Percentiles rank a stretch among this genome's conserved stretches.
Conservation (phyloP, 2,888 invertebrate species). For the Aphidoletes aphidimyza region DNA sequence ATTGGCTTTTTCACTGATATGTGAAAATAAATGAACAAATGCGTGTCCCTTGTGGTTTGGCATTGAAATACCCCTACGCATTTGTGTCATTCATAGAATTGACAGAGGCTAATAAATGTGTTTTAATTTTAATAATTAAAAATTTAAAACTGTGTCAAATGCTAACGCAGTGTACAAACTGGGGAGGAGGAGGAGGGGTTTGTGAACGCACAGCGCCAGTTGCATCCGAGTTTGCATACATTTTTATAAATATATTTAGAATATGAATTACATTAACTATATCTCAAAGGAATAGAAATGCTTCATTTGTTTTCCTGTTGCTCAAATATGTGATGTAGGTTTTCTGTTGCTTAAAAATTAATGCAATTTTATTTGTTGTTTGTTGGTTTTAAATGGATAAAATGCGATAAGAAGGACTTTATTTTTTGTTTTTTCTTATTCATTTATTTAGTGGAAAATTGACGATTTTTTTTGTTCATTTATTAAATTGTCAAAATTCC, state of each 20-base stretch:
- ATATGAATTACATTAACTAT: slow-evolving; percentile 18
- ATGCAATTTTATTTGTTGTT: background rate
- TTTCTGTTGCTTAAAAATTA: background rate
- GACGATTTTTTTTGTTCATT: too few species aligned
- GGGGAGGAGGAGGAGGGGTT: too few species aligned
- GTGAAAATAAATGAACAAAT: too few species aligned
- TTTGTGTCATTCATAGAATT: background rate
- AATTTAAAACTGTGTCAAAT: background rate
- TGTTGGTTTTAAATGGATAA: too few species aligned
- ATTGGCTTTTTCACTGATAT: too few species aligned
- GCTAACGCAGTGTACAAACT: background rate
- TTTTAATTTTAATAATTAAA: background rate
- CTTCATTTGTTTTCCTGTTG: background rate
- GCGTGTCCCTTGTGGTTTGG: too few species aligned
- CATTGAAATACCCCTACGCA: too few species aligned
- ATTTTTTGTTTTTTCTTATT: too few species aligned
- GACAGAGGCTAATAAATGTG: background rate
- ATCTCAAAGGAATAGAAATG: background rate
- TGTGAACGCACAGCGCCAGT: background rate
- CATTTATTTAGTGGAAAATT: too few species aligned
- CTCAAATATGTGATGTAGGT: background rate
- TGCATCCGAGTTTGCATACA: background rate
- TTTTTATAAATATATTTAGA: slow-evolving; percentile 16
- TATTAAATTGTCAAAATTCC: too few species aligned
- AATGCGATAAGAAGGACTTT: too few species aligned